Percentiles rank a stretch among this genome's conserved stretches.
Evolutionary conservation across 2,113 vertebrate species (phyloP).

Genomic region (Pollimyrus isidori): DNA sequence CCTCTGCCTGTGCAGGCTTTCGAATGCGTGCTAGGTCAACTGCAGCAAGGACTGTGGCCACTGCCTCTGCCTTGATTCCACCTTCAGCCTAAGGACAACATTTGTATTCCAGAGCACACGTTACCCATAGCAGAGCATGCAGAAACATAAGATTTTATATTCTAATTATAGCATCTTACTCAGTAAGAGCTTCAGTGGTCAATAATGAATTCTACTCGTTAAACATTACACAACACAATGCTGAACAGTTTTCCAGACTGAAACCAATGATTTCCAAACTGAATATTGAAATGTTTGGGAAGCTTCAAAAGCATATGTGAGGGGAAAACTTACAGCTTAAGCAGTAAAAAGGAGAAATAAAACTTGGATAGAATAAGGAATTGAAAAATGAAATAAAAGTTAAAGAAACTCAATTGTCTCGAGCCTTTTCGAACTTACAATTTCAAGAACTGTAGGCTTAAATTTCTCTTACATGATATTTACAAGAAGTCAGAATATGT

Average conservation of each 20-base stretch:
- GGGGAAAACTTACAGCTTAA: too few relatives aligned
- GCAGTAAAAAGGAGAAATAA: too few relatives aligned
- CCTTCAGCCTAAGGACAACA: conserved; percentile 52
- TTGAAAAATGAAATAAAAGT: too few relatives aligned
- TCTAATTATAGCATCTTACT: background rate
- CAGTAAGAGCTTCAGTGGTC: background rate
- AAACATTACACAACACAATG: background rate
- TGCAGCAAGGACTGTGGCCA: conserved; percentile 89
- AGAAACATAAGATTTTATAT: background rate
- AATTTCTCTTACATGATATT: too few relatives aligned
- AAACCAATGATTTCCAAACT: background rate
- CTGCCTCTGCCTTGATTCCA: conserved; percentile 71
- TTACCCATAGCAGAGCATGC: conserved; percentile 3
- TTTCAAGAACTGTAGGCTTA: too few relatives aligned
- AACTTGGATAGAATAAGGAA: too few relatives aligned
- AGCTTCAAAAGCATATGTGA: too few relatives aligned
- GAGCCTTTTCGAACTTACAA: too few relatives aligned
- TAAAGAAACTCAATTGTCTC: too few relatives aligned
- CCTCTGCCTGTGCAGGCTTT: conserved; percentile 60
- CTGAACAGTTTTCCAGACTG: background rate
- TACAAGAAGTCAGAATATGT: too few relatives aligned
- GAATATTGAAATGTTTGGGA: background rate
- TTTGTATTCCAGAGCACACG: conserved; percentile 28
- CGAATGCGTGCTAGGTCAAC: conserved; percentile 85
- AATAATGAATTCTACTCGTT: background rate